A percentile compares a stretch with the other conserved stretches of the same genome.
These are phyloP conservation scores for Gymnodraco acuticeps DNA, from an alignment of 2,797 vertebrate species.

Conservation along the genomic window DNA sequence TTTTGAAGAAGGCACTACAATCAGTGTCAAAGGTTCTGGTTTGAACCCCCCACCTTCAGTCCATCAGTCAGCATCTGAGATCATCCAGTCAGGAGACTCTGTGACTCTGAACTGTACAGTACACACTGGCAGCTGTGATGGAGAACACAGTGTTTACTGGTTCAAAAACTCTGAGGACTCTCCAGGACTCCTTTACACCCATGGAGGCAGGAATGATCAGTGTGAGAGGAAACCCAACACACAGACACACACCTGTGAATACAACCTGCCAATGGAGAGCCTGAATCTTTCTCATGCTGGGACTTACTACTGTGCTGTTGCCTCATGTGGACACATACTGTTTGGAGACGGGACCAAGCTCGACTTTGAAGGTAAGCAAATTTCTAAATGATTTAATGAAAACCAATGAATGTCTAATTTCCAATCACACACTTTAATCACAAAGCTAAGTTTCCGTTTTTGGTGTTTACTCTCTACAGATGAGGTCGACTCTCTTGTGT, in stretches of 20 bases:
- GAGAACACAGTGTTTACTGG: slow-evolving; percentile 66
- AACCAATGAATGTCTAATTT: no score
- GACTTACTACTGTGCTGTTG: slow-evolving; percentile 69
- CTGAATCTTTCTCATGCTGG: slow-evolving; percentile 38
- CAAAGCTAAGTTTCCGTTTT: no score
- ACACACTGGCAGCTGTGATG: slow-evolving; percentile 47
- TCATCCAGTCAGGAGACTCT: slow-evolving; percentile 45
- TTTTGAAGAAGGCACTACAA: background rate
- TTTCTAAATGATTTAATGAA: background rate
- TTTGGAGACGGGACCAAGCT: slow-evolving; percentile 48
- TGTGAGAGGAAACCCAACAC: slow-evolving; percentile 38
- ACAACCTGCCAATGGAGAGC: background rate
- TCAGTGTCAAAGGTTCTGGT: slow-evolving; percentile 19
- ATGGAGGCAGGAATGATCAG: slow-evolving; percentile 25
- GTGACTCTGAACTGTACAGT: slow-evolving; percentile 65
- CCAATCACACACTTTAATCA: no score
- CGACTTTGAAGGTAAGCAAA: background rate
- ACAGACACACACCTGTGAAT: slow-evolving; percentile 32
- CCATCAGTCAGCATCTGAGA: slow-evolving; percentile 30
- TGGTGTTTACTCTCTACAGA: no score
- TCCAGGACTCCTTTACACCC: slow-evolving; percentile 55
- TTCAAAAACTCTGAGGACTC: slow-evolving; percentile 48
- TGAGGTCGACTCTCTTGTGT: no score
- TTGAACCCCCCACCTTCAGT: background rate
- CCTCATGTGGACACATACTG: slow-evolving; percentile 62